phyloP scores from a whole-genome alignment of 1,140 invertebrate species.

The Zaprionus camerounensis region DNA sequence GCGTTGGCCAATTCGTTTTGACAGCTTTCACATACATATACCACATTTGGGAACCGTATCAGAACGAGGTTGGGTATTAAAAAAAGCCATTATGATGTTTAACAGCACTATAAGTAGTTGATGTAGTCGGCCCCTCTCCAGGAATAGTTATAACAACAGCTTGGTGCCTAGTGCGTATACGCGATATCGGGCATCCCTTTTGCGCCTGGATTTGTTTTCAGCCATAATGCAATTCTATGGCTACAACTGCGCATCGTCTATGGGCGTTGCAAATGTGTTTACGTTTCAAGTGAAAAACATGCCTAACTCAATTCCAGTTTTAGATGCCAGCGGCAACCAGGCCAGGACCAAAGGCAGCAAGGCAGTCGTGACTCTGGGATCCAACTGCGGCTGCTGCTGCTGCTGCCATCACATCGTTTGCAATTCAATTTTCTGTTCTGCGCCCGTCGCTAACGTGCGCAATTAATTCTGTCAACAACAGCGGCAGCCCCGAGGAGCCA shows the following conservation, averaged over 20 bases:
- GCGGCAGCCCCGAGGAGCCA: slow-evolving; percentile 9
- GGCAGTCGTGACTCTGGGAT: not conserved
- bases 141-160: not conserved
- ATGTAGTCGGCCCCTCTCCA: not conserved
- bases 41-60: not conserved
- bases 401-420: slow-evolving; percentile 27
- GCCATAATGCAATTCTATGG: slow-evolving; percentile 60
- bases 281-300: slow-evolving; percentile 57
- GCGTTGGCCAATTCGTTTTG: slow-evolving; percentile 55
- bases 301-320: slow-evolving; percentile 63
- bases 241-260: slow-evolving; percentile 26
- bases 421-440: slow-evolving; percentile 64
- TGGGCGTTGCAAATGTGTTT: slow-evolving; percentile 54
- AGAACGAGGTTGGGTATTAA: not conserved
- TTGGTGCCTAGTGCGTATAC: slow-evolving; percentile 2
- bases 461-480: slow-evolving; percentile 76
- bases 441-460: slow-evolving; percentile 60
- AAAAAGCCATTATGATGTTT: not conserved
- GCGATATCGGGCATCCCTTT: slow-evolving; percentile 7
- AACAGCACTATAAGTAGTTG: not conserved
- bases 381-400: not conserved
- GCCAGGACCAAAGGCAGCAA: slow-evolving; percentile 6
- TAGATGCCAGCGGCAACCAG: slow-evolving; percentile 27
- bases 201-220: slow-evolving; percentile 35
- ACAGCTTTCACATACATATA: slow-evolving; percentile 11